Evolutionary conservation across 1,140 invertebrate species (phyloP), one percentile per base, ranked within the genome.

Genomic region (Drosophila murphyi): DNA sequence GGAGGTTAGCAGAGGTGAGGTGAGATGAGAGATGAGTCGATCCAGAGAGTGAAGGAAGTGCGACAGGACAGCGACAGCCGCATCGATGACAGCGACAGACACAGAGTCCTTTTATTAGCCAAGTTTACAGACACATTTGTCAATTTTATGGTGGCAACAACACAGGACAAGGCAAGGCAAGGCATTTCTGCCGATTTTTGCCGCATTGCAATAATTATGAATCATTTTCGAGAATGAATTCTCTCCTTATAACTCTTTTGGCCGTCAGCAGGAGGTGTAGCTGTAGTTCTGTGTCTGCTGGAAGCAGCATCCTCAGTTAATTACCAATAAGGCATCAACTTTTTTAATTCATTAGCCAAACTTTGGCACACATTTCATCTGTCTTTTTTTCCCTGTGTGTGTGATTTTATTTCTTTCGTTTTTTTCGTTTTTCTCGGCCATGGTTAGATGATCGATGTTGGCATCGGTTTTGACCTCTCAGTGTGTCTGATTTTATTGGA

Each of bases 121-220:
- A 91, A 91, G 88, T 91, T 91, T 88, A 88, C 88, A 91, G 88
- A 91, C 88, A 91, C 88, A 91, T 91, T 91, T 91, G 88, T 91
- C 88, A 91, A 88, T 85, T 91, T 91, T 88, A 90, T 90, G 87
- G 80, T 82, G 87, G 52, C 87, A 80, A 90, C 87, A 80, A 90
- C 31, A 52, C 76, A 71, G 72, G 82, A 80, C 72, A 41, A 7
- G 10, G 67, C 72, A 41, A 7, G 10, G 67, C 72, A 79, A 47
- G 64, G 74, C 75, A 72, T 71, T 62, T 45, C 56, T 60, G 55
- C 69, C 72, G 63, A 72, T 80, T 73, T 83, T 73, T 83, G 82
- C 80, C 82, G 78, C 87, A 90, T 90, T 87, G 88, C 78, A 82
- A 87, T 90, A 87, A 90, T 90, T 90, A 90, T 90, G 87, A 90